These are phyloP conservation scores for Centropus bengalensis DNA, from an alignment of 2,113 vertebrate species.

Conservation along the genomic window DNA sequence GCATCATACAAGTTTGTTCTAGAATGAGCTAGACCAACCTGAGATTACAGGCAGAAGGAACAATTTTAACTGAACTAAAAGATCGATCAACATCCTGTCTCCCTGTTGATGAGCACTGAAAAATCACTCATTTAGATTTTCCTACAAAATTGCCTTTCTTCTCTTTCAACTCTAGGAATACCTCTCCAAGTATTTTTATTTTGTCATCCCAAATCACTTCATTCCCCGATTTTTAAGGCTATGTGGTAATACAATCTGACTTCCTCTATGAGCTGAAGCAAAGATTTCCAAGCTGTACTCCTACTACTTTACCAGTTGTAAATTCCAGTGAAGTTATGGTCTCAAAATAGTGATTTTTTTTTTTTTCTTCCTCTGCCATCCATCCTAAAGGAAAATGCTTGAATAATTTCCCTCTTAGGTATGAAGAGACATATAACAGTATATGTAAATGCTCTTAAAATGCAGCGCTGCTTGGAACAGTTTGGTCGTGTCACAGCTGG, in stretches of 20 bases:
- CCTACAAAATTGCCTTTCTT: not conserved
- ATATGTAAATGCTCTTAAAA: not conserved
- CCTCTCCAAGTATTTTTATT: not conserved
- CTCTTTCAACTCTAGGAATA: not conserved
- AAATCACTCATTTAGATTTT: not conserved
- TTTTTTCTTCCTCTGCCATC: not conserved
- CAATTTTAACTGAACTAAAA: not conserved
- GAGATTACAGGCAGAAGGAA: not conserved
- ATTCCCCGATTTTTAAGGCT: not conserved
- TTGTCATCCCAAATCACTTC: not conserved
- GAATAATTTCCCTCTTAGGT: not conserved
- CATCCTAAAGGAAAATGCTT: not conserved
- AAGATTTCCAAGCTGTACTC: not conserved
- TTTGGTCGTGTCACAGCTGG: not conserved
- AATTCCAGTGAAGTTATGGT: not conserved
- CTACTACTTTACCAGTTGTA: not conserved
- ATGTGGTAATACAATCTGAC: rapidly evolving
- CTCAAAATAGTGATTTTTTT: not conserved
- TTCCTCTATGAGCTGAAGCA: not conserved
- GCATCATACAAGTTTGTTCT: not conserved
- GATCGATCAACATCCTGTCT: not conserved
- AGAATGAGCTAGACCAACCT: not conserved
- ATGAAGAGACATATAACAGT: not conserved
- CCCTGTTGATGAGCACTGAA: not conserved
- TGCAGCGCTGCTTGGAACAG: not conserved